Conservation (phyloP, 2,888 invertebrate genomes). For the Glyphotaelius pellucidus region DNA sequence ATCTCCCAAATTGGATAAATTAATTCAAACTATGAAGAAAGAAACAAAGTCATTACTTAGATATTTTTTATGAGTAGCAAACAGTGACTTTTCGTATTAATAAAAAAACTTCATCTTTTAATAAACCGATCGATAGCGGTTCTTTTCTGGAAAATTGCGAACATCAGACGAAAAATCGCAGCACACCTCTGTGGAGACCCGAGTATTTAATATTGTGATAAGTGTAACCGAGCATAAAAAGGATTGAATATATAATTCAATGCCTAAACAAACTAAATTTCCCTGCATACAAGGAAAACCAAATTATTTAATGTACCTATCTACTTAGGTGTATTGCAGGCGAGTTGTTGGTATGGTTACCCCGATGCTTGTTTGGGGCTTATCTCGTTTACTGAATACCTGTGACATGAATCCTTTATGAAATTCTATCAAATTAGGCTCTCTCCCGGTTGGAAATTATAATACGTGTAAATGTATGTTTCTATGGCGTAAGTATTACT, state of each 20-base stretch:
- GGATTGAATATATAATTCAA: neutral
- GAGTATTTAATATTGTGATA: neutral
- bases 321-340: neutral
- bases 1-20: too few species aligned
- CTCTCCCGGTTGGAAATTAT: neutral
- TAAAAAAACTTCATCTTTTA: too few species aligned
- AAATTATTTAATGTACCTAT: neutral
- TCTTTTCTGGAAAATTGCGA: neutral
- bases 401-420: conserved; percentile 42
- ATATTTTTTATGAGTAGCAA: too few species aligned
- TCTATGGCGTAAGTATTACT: neutral
- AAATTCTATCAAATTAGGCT: neutral
- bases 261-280: neutral
- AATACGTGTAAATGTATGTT: neutral
- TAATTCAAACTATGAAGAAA: too few species aligned
- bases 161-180: neutral
- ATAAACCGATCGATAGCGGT: neutral
- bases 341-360: neutral
- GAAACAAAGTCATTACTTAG: too few species aligned
- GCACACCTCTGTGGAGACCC: neutral
- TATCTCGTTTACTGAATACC: conserved; percentile 33
- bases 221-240: neutral
- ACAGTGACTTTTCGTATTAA: too few species aligned
- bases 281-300: neutral
- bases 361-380: neutral